phyloP scores from a whole-genome alignment of 2,888 invertebrate species.

The Tenthredo livida region DNA sequence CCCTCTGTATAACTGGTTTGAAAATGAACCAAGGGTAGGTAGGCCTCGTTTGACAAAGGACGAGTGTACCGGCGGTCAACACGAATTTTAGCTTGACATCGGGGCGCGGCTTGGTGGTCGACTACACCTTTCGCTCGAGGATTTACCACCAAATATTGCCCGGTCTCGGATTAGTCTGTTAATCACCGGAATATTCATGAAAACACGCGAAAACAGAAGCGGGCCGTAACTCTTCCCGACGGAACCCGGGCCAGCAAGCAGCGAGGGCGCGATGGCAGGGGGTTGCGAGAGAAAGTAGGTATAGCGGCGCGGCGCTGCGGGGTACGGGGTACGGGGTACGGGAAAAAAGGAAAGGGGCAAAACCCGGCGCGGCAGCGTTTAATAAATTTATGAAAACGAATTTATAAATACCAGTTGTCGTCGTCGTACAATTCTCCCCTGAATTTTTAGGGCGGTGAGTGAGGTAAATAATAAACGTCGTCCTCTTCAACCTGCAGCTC shows the following conservation, averaged over 20 bases:
- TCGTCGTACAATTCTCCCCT: conserved; percentile 5
- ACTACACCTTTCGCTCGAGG: conserved; percentile 41
- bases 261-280: not conserved
- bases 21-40: conserved; percentile 8
- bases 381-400: conserved; percentile 53
- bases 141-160: conserved; percentile 52
- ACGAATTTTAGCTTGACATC: conserved; percentile 28
- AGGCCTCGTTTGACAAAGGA: conserved; percentile 30
- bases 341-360: conserved; percentile 13
- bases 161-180: conserved; percentile 54
- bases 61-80: conserved; percentile 39
- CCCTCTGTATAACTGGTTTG: not conserved
- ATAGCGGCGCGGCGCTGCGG: not conserved
- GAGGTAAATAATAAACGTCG: conserved; percentile 46
- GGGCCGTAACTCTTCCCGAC: conserved; percentile 49
- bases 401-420: conserved; percentile 49
- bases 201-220: conserved; percentile 52
- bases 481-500: not conserved
- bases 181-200: conserved; percentile 53
- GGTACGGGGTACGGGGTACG: not conserved
- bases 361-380: conserved; percentile 34
- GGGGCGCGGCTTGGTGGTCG: not conserved
- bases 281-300: not conserved
- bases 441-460: conserved; percentile 34
- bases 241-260: not conserved